Conservation (phyloP, 2,888 invertebrate species). For the Machimus atricapillus region DNA sequence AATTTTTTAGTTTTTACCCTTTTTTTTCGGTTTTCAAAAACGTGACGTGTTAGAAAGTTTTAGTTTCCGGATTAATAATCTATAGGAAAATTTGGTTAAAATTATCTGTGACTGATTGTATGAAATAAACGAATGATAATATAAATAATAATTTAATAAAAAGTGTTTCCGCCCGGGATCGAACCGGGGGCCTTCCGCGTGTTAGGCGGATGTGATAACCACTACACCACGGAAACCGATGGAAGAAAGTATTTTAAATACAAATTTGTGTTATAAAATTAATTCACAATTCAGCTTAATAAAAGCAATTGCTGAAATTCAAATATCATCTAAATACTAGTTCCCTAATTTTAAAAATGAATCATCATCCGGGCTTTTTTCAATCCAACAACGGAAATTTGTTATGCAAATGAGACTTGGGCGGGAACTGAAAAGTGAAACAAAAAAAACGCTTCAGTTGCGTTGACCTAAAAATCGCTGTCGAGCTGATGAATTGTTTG, state of each 20-base stretch:
- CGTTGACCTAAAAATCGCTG: background rate
- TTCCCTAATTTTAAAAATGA: background rate
- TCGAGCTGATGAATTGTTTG: background rate
- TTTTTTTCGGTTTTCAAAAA: too few species aligned
- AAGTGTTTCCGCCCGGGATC: constrained; percentile 61
- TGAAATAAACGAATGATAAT: too few species aligned
- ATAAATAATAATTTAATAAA: background rate
- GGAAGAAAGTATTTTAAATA: background rate
- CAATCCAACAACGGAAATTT: background rate
- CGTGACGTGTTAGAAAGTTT: too few species aligned
- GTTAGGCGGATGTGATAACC: constrained; percentile 60
- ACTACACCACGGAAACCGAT: constrained; percentile 61
- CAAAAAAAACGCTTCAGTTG: background rate
- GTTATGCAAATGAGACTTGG: background rate
- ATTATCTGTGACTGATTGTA: too few species aligned
- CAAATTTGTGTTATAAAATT: background rate
- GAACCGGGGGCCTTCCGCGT: constrained; percentile 61
- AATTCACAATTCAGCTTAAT: background rate
- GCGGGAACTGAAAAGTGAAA: background rate
- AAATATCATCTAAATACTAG: background rate
- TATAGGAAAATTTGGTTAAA: too few species aligned
- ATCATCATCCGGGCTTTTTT: background rate
- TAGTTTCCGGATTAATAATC: too few species aligned
- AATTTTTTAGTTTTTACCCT: too few species aligned
- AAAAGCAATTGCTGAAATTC: background rate